Conservation (phyloP, 2,888 invertebrate species). For the Tenthredo scrophulariae region DNA sequence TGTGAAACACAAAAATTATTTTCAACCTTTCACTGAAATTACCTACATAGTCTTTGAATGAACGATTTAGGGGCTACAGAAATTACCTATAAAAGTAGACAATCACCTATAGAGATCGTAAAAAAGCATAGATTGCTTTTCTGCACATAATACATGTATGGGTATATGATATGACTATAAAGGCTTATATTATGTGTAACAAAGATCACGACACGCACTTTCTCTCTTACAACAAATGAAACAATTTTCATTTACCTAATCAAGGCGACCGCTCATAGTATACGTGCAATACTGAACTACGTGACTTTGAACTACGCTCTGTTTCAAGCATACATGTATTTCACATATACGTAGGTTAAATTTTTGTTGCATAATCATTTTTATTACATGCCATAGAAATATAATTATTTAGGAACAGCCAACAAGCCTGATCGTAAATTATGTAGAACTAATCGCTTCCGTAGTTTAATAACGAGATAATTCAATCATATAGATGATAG, state of each 20-base stretch:
- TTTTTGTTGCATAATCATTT: background rate
- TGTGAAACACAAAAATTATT: background rate
- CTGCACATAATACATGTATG: background rate
- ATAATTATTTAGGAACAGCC: background rate
- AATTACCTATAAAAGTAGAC: background rate
- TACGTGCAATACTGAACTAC: background rate
- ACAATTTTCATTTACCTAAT: constrained; percentile 51
- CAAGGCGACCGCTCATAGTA: background rate
- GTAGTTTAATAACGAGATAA: background rate
- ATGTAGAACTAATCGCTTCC: background rate
- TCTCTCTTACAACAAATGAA: constrained; percentile 41
- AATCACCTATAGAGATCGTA: background rate
- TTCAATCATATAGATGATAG: background rate
- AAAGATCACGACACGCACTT: constrained; percentile 51
- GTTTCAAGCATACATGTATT: background rate
- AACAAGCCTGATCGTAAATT: background rate
- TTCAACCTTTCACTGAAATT: background rate
- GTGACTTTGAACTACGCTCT: constrained; percentile 23
- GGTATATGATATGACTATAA: background rate
- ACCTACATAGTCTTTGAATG: background rate
- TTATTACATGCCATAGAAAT: background rate
- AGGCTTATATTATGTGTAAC: background rate
- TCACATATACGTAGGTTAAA: background rate
- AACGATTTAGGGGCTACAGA: background rate
- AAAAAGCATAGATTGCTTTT: background rate